Conservation (phyloP, 2,888 invertebrate genomes). For the Spicauda simplicius region DNA sequence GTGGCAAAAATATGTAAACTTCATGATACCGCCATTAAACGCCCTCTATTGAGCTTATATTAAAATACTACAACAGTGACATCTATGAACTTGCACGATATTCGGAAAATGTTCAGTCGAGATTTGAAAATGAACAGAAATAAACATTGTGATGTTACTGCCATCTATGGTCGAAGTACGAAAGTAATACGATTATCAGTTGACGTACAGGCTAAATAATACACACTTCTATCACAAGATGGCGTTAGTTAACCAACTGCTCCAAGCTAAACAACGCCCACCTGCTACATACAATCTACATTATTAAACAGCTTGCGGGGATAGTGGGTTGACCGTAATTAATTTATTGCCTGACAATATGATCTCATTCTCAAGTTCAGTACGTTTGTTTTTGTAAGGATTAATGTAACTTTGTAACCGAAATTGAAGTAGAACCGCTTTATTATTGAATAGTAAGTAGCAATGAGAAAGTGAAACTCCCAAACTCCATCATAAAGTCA, state of each 20-base stretch:
- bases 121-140: too few relatives aligned
- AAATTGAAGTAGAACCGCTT: neutral
- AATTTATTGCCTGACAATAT: conserved; percentile 33
- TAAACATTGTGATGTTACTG: neutral
- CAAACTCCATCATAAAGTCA: too few relatives aligned
- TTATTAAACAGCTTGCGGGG: conserved; percentile 28
- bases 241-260: neutral
- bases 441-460: too few relatives aligned
- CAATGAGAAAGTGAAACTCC: too few relatives aligned
- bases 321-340: conserved; percentile 33
- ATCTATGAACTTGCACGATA: too few relatives aligned
- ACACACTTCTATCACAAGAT: conserved; percentile 7
- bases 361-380: conserved; percentile 30
- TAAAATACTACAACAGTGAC: too few relatives aligned
- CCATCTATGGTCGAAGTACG: neutral
- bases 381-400: conserved; percentile 14
- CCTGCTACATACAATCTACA: conserved; percentile 17
- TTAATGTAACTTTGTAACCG: conserved; percentile 7
- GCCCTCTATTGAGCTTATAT: too few relatives aligned
- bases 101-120: too few relatives aligned
- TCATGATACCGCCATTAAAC: too few relatives aligned
- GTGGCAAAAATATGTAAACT: too few relatives aligned
- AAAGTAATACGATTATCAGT: neutral
- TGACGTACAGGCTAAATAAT: neutral
- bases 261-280: conserved; percentile 7